Conservation (phyloP, 1,140 invertebrate genomes). For the Ruditapes philippinarum region DNA sequence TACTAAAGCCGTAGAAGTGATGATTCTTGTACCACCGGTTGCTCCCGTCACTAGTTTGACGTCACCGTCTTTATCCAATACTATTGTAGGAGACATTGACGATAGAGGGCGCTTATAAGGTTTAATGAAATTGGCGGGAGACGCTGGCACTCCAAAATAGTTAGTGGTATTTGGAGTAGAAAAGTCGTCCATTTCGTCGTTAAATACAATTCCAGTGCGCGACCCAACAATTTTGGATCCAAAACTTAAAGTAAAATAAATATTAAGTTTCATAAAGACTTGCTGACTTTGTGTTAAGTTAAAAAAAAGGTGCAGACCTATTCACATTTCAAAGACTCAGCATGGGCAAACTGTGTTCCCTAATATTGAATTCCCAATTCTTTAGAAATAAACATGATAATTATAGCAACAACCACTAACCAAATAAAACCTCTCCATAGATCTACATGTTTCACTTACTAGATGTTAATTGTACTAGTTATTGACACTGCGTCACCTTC, state of each 20-base stretch:
- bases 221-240: constrained; percentile 87
- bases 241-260: constrained; percentile 87
- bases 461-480: constrained; percentile 96
- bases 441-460: too few relatives aligned
- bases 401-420: too few relatives aligned
- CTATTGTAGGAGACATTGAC: constrained; percentile 96
- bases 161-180: constrained; percentile 92
- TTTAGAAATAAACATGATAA: too few relatives aligned
- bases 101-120: constrained; percentile 95
- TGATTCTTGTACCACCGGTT: constrained; percentile 97
- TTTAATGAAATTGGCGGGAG: constrained; percentile 91
- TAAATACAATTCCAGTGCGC: constrained; percentile 96
- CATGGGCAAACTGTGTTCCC: too few relatives aligned
- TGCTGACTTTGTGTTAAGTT: too few relatives aligned
- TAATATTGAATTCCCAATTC: too few relatives aligned
- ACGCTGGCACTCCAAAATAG: constrained; percentile 90
- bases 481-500: constrained; percentile 97
- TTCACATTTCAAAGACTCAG: too few relatives aligned
- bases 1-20: constrained; percentile 93
- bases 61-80: constrained; percentile 90
- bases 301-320: too few relatives aligned
- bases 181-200: constrained; percentile 99
- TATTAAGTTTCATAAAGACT: too few relatives aligned
- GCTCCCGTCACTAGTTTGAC: constrained; percentile 94
- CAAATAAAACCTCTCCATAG: too few relatives aligned